These are phyloP conservation scores for Zelostemma sp. DNA, from an alignment of 1,140 invertebrate genomes.

Conservation along the genomic window DNA sequence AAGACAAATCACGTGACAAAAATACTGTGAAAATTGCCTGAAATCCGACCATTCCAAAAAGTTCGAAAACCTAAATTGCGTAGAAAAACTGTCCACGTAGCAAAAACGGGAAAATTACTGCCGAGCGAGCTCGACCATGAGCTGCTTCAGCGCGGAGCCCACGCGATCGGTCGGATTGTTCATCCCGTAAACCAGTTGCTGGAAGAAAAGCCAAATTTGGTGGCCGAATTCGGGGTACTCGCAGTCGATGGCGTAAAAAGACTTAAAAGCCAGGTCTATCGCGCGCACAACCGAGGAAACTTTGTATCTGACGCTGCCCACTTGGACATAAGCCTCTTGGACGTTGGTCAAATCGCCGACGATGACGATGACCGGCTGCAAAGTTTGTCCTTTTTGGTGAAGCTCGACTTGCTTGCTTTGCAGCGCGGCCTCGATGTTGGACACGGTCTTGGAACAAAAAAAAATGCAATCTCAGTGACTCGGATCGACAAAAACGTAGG, in stretches of 20 bases:
- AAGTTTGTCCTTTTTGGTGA: slow-evolving; percentile 1
- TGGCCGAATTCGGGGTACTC: slow-evolving; percentile 41
- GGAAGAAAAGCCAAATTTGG: slow-evolving; percentile 40
- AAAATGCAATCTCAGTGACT: too few species aligned
- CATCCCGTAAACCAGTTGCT: slow-evolving; percentile 37
- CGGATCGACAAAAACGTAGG: not conserved
- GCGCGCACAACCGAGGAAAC: slow-evolving; percentile 17
- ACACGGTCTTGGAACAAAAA: not conserved
- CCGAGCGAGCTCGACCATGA: slow-evolving; percentile 7
- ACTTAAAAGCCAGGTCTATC: slow-evolving; percentile 36
- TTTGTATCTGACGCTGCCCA: not conserved
- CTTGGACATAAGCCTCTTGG: slow-evolving; percentile 1
- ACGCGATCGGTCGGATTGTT: slow-evolving; percentile 15
- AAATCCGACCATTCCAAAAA: too few species aligned
- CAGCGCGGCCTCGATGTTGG: not conserved
- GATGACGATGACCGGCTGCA: not conserved
- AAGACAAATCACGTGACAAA: too few species aligned
- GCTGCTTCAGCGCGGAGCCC: not conserved
- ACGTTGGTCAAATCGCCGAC: not conserved
- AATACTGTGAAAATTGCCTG: too few species aligned
- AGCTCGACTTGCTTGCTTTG: not conserved
- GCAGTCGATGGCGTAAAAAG: slow-evolving; percentile 32
- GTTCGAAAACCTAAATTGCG: too few species aligned
- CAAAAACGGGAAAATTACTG: not conserved
- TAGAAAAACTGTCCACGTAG: too few species aligned